These are phyloP conservation scores for Galerucella pusilla DNA, from an alignment of 2,888 invertebrate species.

Conservation along the genomic window DNA sequence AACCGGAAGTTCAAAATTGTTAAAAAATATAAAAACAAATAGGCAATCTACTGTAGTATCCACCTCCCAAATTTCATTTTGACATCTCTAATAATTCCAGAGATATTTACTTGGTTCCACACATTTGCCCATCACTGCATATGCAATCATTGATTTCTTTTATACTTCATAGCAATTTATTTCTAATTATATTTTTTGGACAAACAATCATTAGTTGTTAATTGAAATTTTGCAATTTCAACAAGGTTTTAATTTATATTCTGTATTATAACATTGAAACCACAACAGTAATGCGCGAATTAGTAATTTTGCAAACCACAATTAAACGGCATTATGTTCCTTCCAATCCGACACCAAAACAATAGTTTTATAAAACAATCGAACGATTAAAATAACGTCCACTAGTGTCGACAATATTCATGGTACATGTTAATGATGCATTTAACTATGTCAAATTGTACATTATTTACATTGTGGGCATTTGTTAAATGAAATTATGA, in stretches of 20 bases:
- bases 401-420: constrained; percentile 33
- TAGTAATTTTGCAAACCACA: constrained; percentile 24
- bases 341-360: constrained; percentile 18
- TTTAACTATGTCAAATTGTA: constrained; percentile 34
- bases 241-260: not conserved
- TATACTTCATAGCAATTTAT: not conserved
- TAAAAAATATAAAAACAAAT: no score
- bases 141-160: no score
- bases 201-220: not conserved
- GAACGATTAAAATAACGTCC: constrained; percentile 37
- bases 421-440: constrained; percentile 37
- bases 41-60: no score
- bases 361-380: constrained; percentile 33
- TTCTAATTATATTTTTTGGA: not conserved
- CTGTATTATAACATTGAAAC: constrained; percentile 5
- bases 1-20: no score
- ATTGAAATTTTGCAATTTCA: not conserved
- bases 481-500: constrained; percentile 7
- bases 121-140: no score
- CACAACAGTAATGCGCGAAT: constrained; percentile 16
- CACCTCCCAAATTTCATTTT: no score
- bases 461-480: constrained; percentile 27
- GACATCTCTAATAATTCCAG: no score
- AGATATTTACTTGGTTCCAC: no score
- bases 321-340: constrained; percentile 23